phyloP scores from a whole-genome alignment of 2,797 vertebrate species.

The Lepidocolaptes lacrymiger region DNA sequence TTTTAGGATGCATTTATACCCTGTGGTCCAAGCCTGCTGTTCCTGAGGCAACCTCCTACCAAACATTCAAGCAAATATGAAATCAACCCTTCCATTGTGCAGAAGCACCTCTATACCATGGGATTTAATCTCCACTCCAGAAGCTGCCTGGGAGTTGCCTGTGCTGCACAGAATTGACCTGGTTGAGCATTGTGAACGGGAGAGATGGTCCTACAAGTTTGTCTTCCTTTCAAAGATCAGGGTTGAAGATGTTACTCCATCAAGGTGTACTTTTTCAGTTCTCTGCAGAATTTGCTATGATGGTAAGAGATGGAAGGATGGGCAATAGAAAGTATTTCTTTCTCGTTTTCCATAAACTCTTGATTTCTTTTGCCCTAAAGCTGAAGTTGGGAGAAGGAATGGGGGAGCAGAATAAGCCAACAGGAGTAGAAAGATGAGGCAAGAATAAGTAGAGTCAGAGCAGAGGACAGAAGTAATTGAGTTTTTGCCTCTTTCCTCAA shows the following conservation, averaged over 20 bases:
- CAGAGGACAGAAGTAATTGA: not conserved
- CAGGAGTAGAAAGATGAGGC: not conserved
- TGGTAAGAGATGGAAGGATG: not conserved
- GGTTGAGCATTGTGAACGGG: not conserved
- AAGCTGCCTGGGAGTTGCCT: not conserved
- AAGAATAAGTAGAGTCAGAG: not conserved
- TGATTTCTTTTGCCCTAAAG: not conserved
- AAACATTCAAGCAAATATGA: not conserved
- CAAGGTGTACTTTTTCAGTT: not conserved
- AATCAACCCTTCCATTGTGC: not conserved
- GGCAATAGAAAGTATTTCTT: not conserved
- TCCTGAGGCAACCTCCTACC: not conserved
- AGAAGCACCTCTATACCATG: not conserved
- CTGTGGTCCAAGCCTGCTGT: not conserved
- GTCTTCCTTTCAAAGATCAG: not conserved
- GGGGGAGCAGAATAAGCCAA: not conserved
- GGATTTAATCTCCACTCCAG: not conserved
- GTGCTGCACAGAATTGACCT: not conserved
- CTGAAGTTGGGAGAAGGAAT: not conserved
- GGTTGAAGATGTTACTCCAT: not conserved
- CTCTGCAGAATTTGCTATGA: not conserved
- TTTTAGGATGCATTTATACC: not conserved
- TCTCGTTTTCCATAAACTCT: not conserved
- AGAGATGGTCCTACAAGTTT: not conserved
- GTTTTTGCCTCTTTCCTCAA: not conserved